Evolutionary conservation across 2,888 invertebrate species (phyloP), one percentile per base, ranked within the genome.

Genomic region (Drosophila buzzatii): DNA sequence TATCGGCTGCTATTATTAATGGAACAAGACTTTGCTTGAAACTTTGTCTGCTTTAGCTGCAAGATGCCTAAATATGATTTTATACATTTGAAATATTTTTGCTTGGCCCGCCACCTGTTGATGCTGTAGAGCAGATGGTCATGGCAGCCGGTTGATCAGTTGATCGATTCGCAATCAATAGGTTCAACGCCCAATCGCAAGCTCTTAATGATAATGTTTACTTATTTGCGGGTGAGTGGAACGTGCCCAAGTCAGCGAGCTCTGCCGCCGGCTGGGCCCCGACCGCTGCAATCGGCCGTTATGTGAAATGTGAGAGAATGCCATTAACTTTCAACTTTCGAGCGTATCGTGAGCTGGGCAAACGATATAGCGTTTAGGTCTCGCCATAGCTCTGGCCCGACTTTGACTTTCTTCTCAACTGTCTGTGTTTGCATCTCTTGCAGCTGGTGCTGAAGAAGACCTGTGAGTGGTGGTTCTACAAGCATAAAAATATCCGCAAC

Each of bases 361-460:
- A 67, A 58, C 51, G 52, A 70, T 55, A 62, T 27, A 55, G 27
- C 37, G 41, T 35, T 56, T 18, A 18, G 55, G 6, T 58, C 23
- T 35, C 23, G 16, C 33, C 18, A 16, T 23, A 23, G 61, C 51
- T 45, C 16, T 39, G n/a, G 31, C 41, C 2, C 9, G 4, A 41
- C 72, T 72, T 64, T 77, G 31, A 67, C 75, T 79, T 76, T 79
- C 59, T 76, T 55, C 57, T 53, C 37, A 45, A 44, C 45, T 51
- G 31, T 52, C 53, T 60, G 47, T 55, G 8, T 47, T 55, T 44
- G 45, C 47, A 14, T 4, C 83, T 41, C 41, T 67, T 88, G 1
- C 81, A 92, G 92, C 84, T 89, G 65, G 89, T 90, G 64, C 76
- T 89, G 47, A 91, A 90, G 80, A 92, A 92, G 81, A 88, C 83